Base-by-base conservation (phyloP, 2,888 invertebrate species). In the Rapana venosa region DNA sequence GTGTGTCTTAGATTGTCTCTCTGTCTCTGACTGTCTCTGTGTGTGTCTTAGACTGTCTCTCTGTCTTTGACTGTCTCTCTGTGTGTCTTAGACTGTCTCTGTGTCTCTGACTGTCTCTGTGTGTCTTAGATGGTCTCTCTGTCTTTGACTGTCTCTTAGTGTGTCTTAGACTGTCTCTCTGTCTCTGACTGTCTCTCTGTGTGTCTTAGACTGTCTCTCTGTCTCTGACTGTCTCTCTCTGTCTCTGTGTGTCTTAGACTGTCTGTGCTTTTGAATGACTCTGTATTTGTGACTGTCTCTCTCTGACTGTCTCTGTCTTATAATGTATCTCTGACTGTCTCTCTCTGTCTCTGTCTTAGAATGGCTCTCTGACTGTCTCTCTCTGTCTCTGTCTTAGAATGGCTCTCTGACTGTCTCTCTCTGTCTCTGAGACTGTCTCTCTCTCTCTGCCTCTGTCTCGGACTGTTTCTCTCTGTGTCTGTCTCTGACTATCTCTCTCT, bases 181-280 rank as follows among this genome's bases (percentile, higher is more conserved):
- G 0, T 79, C 35, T 35, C 79, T 79, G 15, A 11, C 79, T 79
- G 17, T 79, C 79, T 79, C 79, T 79, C 79, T 79, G 32, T 79
- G 20, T 79, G 15, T 35, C 35, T 79, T 32, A 32, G 15, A 32
- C 77, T 79, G 32, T 79, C 32, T 32, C 77, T 79, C 77, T 77
- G 13, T 79, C 77, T 79, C 77, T 77, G 30, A 20, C 77, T 77
- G 30, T 77, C 77, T 77, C 77, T 77, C 77, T 77, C 77, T 77
- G 30, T 32, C 77, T 77, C 30, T 77, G 30, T 77, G 30, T 77
- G 11, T 77, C 77, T 77, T 32, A 20, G 30, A 20, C 77, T 77
- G 30, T 77, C 30, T 77, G 20, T 77, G 30, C 30, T 32, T 77
- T 6, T 77, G 11, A 32, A 4, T 77, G 11, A 6, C 77, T 77